These are phyloP conservation scores for Drosophila testacea DNA, from an alignment of 2,888 invertebrate species.

Conservation along the genomic window DNA sequence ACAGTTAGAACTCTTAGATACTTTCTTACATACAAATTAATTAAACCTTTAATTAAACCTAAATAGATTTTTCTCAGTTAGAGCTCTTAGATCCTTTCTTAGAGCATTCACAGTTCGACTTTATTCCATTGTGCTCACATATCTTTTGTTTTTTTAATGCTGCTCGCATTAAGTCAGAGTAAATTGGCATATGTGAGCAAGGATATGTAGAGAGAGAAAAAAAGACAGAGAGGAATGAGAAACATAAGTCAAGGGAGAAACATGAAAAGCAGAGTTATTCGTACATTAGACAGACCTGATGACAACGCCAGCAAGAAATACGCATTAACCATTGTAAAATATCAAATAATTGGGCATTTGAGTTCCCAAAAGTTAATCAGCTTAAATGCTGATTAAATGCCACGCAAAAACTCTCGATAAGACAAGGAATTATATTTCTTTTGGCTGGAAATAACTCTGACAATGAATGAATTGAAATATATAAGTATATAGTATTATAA, in stretches of 20 bases:
- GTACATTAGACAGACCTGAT: conserved; percentile 2
- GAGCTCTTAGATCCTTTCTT: no score
- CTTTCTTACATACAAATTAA: no score
- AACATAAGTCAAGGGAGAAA: neutral
- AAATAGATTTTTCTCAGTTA: no score
- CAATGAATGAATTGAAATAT: conserved; percentile 3
- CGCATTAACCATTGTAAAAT: conserved; percentile 17
- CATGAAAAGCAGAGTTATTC: neutral
- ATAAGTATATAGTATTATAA: neutral
- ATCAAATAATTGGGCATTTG: conserved; percentile 13
- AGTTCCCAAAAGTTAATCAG: conserved; percentile 34
- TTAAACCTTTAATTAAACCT: no score
- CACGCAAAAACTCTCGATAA: neutral
- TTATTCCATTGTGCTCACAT: no score
- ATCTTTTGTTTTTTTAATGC: conserved; percentile 8
- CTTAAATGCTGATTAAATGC: conserved; percentile 28
- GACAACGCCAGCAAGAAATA: conserved; percentile 14
- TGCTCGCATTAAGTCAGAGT: conserved; percentile 12
- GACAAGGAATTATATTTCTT: neutral
- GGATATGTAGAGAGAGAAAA: neutral
- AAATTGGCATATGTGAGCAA: conserved; percentile 41
- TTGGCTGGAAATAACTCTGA: neutral
- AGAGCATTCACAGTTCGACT: conserved; percentile 10
- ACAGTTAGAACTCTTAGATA: no score
- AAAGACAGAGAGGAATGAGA: neutral